phyloP scores from a whole-genome alignment of 2,113 vertebrate genomes.

The Chunga burmeisteri region DNA sequence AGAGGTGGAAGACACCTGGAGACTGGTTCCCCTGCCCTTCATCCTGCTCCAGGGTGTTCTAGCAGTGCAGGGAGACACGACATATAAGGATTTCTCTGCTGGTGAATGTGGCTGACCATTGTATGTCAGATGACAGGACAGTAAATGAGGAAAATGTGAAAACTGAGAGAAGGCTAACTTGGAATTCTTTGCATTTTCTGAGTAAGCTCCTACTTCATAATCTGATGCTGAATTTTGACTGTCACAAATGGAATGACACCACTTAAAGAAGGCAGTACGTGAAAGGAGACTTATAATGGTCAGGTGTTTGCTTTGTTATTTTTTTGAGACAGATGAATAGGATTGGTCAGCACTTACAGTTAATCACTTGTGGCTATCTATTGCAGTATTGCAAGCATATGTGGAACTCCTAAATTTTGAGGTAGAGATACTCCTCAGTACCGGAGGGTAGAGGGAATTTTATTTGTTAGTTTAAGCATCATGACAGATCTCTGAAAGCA shows the following conservation, averaged over 20 bases:
- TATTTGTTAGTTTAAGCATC: not conserved
- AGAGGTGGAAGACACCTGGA: not conserved
- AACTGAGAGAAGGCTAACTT: not conserved
- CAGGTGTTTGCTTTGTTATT: not conserved
- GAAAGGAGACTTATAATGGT: not conserved
- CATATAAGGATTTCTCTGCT: not conserved
- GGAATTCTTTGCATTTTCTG: not conserved
- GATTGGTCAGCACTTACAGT: not conserved
- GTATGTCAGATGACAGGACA: not conserved
- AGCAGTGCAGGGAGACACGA: not conserved
- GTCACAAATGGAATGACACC: not conserved
- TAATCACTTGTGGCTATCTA: not conserved
- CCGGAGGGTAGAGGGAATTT: not conserved
- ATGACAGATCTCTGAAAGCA: not conserved
- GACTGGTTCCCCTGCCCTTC: not conserved
- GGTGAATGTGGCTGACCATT: not conserved
- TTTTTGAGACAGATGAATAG: not conserved
- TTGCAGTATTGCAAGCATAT: not conserved
- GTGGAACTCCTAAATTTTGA: not conserved
- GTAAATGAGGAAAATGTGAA: not conserved
- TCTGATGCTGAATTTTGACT: not conserved
- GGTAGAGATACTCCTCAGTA: not conserved
- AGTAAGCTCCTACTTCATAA: not conserved
- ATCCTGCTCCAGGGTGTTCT: not conserved
- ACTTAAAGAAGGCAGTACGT: not conserved